Conservation (phyloP, 2,113 vertebrate genomes). For the Menidia beryllina region DNA sequence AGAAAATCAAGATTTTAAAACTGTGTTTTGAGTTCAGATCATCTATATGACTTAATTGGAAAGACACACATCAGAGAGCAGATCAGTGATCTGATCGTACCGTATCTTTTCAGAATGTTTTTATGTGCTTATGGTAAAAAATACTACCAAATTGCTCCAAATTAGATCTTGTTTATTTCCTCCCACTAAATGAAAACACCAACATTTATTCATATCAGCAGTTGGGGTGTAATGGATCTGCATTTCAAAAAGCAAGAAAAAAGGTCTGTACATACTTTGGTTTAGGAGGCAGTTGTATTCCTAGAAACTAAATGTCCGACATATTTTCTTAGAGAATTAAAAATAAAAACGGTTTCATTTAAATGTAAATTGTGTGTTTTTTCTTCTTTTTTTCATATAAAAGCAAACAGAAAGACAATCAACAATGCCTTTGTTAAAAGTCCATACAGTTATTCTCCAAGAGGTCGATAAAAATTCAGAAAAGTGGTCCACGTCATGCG, state of each 20-base stretch:
- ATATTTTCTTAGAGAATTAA: background rate
- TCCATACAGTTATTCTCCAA: background rate
- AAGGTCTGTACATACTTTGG: conserved; percentile 23
- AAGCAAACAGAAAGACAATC: too few relatives aligned
- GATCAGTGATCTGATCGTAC: background rate
- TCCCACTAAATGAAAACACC: conserved; percentile 75
- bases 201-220: conserved; percentile 59
- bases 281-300: conserved; percentile 44
- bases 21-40: conserved; percentile 10
- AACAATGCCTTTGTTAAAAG: too few relatives aligned
- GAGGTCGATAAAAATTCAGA: background rate
- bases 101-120: too few relatives aligned
- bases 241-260: conserved; percentile 1
- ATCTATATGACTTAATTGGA: conserved; percentile 5
- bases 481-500: background rate
- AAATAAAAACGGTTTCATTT: too few relatives aligned
- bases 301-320: background rate
- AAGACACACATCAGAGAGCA: conserved; percentile 23
- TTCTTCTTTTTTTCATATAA: background rate
- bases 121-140: background rate
- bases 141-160: background rate
- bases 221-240: conserved; percentile 40
- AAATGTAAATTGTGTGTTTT: too few relatives aligned
- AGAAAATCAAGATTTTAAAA: conserved; percentile 18
- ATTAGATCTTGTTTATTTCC: conserved; percentile 78